Percentiles rank a stretch among this genome's conserved stretches.
These are phyloP conservation scores for Andrena chrysosceles DNA, from an alignment of 2,888 invertebrate genomes.

Conservation along the genomic window DNA sequence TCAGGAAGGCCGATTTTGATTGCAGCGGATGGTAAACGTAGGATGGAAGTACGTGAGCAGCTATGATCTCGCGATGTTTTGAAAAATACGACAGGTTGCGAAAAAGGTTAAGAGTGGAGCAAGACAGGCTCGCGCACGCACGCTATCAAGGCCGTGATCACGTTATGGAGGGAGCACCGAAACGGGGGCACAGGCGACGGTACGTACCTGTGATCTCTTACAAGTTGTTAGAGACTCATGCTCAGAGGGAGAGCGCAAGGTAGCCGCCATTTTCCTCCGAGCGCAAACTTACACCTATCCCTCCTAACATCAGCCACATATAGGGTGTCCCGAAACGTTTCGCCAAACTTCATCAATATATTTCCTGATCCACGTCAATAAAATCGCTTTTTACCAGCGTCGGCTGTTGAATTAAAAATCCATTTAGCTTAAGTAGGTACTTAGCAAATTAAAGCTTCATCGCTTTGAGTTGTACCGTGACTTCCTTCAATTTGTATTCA, in stretches of 20 bases:
- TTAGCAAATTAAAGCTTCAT: no score
- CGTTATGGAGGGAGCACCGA: conserved; percentile 52
- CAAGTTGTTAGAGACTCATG: conserved; percentile 36
- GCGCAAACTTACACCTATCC: neutral
- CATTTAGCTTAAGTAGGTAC: no score
- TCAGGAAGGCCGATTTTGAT: neutral
- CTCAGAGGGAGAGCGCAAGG: conserved; percentile 26
- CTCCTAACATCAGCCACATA: conserved; percentile 3
- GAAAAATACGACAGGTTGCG: conserved; percentile 10
- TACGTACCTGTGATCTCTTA: conserved; percentile 56
- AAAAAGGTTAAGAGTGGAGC: conserved; percentile 11
- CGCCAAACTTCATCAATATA: neutral
- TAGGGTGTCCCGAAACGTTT: neutral
- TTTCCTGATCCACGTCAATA: neutral
- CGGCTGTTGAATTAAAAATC: no score
- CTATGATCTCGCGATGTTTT: conserved; percentile 1
- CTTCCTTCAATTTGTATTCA: no score
- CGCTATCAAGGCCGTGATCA: conserved; percentile 63
- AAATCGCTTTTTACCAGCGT: neutral
- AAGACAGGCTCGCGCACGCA: conserved; percentile 39
- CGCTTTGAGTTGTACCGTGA: neutral
- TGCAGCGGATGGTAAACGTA: neutral
- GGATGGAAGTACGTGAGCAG: neutral
- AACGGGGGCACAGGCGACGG: conserved; percentile 59
- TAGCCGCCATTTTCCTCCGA: conserved; percentile 51